phyloP scores from a whole-genome alignment of 2,113 vertebrate species.

The Chaetops frenatus region DNA sequence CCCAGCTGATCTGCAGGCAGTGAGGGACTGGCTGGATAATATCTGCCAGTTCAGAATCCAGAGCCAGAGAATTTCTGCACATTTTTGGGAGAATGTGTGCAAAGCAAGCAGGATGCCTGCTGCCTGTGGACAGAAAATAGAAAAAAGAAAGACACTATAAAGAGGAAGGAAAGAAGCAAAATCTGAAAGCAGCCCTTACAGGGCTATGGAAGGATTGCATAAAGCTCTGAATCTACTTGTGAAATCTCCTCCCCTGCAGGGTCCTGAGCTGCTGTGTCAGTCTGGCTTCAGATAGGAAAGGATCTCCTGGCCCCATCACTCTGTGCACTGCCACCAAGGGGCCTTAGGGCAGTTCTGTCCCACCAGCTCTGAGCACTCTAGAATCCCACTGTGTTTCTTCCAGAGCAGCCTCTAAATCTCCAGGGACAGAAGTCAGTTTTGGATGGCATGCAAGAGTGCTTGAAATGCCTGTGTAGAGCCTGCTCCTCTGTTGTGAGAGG shows the following conservation, averaged over 20 bases:
- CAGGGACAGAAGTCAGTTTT: background rate
- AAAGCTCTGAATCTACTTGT: background rate
- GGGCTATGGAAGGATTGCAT: background rate
- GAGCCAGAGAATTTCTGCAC: background rate
- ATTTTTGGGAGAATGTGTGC: background rate
- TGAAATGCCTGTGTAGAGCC: background rate
- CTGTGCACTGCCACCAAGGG: accelerated
- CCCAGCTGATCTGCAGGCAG: background rate
- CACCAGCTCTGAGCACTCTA: background rate
- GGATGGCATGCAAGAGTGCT: background rate
- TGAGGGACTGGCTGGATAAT: background rate
- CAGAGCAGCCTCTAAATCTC: background rate
- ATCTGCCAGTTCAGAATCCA: background rate
- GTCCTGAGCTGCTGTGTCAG: accelerated
- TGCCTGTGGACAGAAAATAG: background rate
- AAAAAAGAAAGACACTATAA: background rate
- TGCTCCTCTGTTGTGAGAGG: background rate
- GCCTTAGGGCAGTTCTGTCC: background rate
- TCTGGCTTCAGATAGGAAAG: background rate
- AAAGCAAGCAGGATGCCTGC: background rate
- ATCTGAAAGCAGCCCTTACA: background rate
- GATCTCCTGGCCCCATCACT: background rate
- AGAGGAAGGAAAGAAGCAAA: background rate
- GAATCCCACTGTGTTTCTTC: background rate
- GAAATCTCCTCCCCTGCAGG: background rate